Base-by-base conservation (phyloP, 2,113 vertebrate species). In the Takifugu flavidus region DNA sequence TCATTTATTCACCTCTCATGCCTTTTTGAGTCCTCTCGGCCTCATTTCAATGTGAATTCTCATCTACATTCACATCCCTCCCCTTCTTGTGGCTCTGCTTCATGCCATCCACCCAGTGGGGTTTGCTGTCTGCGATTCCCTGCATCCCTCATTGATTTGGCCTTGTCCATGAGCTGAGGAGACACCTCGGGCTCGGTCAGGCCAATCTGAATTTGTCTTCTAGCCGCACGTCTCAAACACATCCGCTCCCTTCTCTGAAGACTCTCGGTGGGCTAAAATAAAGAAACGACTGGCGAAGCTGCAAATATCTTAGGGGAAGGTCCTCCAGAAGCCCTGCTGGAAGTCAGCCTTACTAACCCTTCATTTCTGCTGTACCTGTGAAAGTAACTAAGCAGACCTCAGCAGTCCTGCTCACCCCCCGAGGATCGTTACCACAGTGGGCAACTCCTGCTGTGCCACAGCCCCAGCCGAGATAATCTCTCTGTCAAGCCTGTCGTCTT, bases 401-500 rank as follows among this genome's bases (percentile, higher is more conserved):
- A 12, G 65, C 34, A 39, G 34, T 39, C 59, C 70, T 75, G 60
- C 51, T 20, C 13, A 53, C 58, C 81, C 86, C 82, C 82, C 12
- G 7, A 74, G 80, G 78, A 82, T 66, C 63, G 25, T 67, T 62
- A 34, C 74, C 74, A 45, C 62, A 28, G 57, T 74, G 78, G 82
- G 79, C 74, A 80, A 65, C 70, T 79, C 71, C 78, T 12, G 56
- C 76, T 64, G 80, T 61, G 74, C 82, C 25, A 65, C 61, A 60
- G 61, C 79, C 79, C 70, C 34, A 43, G 62, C 68, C 53, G 77
- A 86, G 82, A 87, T 89, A 87, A 89, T 89, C 82, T 82, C 53
- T 65, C 78, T 85, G 89, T 89, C 89, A 89, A 62, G 61, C 78
- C 72, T 75, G 80, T 88, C 83, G 79, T 66, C 74, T 49, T 53